Conservation (phyloP, 2,113 vertebrate species). For the Callionymus lyra region DNA sequence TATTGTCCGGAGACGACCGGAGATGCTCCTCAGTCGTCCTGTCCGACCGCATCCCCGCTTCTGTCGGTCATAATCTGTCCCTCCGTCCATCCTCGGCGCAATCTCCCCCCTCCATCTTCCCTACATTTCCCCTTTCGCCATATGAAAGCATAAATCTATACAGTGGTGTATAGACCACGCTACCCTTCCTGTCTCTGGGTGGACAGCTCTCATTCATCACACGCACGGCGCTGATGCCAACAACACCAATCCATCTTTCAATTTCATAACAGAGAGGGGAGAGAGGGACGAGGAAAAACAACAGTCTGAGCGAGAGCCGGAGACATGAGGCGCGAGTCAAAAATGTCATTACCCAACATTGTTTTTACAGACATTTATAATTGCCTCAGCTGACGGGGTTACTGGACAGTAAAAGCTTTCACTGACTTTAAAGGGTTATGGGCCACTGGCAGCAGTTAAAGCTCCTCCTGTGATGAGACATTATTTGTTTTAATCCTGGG, state of each 20-base stretch:
- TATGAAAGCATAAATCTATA: conserved; percentile 53
- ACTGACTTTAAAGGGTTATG: too few species aligned
- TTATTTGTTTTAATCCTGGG: too few species aligned
- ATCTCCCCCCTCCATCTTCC: conserved; percentile 17
- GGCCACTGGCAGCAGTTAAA: too few species aligned
- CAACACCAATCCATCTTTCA: conserved; percentile 49
- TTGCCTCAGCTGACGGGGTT: neutral
- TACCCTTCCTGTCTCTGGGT: conserved; percentile 28
- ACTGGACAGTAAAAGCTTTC: neutral
- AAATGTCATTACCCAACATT: neutral
- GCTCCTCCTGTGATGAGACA: too few species aligned
- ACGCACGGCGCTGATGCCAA: conserved; percentile 27
- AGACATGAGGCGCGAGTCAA: neutral
- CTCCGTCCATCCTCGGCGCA: conserved; percentile 11
- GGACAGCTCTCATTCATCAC: conserved; percentile 61
- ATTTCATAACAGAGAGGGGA: conserved; percentile 52
- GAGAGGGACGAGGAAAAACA: conserved; percentile 41
- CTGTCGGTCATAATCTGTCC: conserved; percentile 24
- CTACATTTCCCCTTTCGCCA: conserved; percentile 9
- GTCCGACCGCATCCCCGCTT: conserved; percentile 19
- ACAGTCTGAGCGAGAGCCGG: conserved; percentile 14
- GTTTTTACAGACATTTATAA: conserved; percentile 5
- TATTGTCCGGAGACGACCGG: conserved; percentile 20
- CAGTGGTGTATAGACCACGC: conserved; percentile 32
- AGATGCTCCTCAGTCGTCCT: conserved; percentile 17